Conservation (phyloP, 2,113 vertebrate species). For the Corythornis madagascariensis region DNA sequence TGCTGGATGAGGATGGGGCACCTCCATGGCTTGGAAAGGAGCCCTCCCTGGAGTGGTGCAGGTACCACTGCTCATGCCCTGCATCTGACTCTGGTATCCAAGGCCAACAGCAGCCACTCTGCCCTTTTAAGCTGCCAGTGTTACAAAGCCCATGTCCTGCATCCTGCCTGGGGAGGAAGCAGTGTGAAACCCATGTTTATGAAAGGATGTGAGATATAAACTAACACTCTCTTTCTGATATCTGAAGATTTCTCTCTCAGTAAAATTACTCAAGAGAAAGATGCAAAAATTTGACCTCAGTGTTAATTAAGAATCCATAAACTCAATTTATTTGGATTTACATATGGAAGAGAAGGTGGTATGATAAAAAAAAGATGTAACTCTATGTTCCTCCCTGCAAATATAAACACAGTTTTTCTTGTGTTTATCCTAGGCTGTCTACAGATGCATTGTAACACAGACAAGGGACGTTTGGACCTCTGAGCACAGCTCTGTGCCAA, state of each 20-base stretch:
- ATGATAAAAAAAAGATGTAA: background rate
- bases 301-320: conserved; percentile 16
- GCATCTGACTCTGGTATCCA: background rate
- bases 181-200: conserved; percentile 16
- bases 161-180: conserved; percentile 47
- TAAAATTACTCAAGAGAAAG: conserved; percentile 25
- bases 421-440: conserved; percentile 18
- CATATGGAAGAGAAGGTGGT: background rate
- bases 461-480: background rate
- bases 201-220: conserved; percentile 45
- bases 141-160: background rate
- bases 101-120: background rate
- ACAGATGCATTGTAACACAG: background rate
- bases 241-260: conserved; percentile 26
- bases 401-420: background rate
- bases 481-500: background rate
- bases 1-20: background rate
- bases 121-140: background rate
- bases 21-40: background rate
- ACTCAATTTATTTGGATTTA: conserved; percentile 31
- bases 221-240: conserved; percentile 36
- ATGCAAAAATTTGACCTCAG: background rate
- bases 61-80: background rate
- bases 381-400: background rate
- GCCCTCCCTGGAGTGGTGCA: background rate